These are phyloP conservation scores for Serinus canaria DNA, from an alignment of 2,113 vertebrate genomes.

Conservation along the genomic window DNA sequence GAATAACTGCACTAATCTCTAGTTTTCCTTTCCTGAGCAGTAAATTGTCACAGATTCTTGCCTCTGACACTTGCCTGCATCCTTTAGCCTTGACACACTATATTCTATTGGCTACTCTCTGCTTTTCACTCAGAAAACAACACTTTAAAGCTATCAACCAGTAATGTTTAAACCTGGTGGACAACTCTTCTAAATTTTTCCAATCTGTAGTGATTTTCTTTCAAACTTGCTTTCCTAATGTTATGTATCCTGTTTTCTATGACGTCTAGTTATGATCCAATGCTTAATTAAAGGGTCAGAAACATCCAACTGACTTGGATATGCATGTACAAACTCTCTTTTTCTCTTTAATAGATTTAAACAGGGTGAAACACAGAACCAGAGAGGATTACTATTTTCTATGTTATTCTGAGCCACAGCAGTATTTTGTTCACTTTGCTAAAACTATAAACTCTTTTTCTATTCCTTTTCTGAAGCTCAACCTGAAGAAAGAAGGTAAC, in stretches of 20 bases:
- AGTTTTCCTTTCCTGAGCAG: not conserved
- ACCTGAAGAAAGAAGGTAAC: not conserved
- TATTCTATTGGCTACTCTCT: not conserved
- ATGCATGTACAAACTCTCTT: not conserved
- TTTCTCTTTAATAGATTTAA: not conserved
- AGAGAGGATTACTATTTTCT: not conserved
- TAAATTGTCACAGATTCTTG: not conserved
- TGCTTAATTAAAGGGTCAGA: not conserved
- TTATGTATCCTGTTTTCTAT: not conserved
- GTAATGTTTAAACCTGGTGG: not conserved
- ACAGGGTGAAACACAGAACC: not conserved
- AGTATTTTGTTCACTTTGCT: not conserved
- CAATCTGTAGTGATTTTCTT: not conserved
- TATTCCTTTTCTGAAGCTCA: not conserved
- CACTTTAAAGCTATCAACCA: not conserved
- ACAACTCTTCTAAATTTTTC: not conserved
- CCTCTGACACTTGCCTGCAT: not conserved
- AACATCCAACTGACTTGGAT: not conserved
- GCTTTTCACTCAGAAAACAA: not conserved
- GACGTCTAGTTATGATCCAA: not conserved
- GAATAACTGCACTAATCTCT: not conserved
- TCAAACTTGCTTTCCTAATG: not conserved
- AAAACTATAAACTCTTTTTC: not conserved
- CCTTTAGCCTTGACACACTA: not conserved
- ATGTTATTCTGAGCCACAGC: not conserved